These are phyloP conservation scores for Camptogramma bilineatum DNA, from an alignment of 2,888 invertebrate genomes.

Conservation along the genomic window DNA sequence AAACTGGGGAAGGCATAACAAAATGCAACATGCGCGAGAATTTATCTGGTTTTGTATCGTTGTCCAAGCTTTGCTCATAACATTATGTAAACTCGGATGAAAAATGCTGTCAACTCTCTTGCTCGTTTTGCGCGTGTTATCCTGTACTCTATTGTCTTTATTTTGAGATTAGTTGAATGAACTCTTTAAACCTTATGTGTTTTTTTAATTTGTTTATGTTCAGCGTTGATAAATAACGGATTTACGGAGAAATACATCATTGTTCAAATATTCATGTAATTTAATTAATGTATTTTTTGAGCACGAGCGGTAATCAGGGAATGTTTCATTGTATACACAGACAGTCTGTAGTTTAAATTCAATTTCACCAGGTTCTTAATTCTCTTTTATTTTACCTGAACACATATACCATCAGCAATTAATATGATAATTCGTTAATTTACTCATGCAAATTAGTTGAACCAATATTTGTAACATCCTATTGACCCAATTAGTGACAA, in stretches of 20 bases:
- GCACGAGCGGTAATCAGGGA: too few species aligned
- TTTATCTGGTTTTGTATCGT: too few species aligned
- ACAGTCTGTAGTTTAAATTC: background rate
- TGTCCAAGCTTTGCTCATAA: background rate
- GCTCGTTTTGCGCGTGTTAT: background rate
- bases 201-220: too few species aligned
- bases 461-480: slow-evolving; percentile 22
- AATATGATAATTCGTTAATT: slow-evolving; percentile 36
- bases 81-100: background rate
- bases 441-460: slow-evolving; percentile 29
- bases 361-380: background rate
- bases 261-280: too few species aligned
- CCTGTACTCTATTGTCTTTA: too few species aligned
- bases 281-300: too few species aligned
- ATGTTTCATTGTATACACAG: too few species aligned
- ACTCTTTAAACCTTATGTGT: too few species aligned
- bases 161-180: too few species aligned
- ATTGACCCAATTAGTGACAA: slow-evolving; percentile 27
- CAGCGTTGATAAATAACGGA: too few species aligned
- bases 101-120: background rate
- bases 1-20: background rate
- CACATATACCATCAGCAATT: slow-evolving; percentile 15
- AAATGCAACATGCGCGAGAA: background rate
- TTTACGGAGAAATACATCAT: too few species aligned
- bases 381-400: background rate